Percentiles rank a stretch among this genome's conserved stretches.
phyloP scores from a whole-genome alignment of 2,888 invertebrate species.

The Nomada fabriciana region DNA sequence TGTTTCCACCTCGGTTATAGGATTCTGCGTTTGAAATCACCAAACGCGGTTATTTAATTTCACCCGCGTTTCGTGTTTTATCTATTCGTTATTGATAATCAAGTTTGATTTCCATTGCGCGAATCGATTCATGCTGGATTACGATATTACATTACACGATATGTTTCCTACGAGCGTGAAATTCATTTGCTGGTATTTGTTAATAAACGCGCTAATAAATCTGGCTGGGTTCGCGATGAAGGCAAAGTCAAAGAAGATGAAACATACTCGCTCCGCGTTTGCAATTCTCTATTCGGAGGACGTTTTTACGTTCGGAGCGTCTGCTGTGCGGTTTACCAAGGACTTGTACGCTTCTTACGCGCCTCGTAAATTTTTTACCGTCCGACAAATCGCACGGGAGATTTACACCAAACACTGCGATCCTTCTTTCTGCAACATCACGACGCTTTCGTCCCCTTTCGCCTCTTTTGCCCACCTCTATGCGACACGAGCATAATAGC shows the following conservation, averaged over 20 bases:
- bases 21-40: too few relatives aligned
- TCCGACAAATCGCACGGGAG: slow-evolving; percentile 5
- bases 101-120: not conserved
- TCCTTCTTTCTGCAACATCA: not conserved
- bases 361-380: slow-evolving; percentile 18
- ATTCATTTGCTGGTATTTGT: not conserved
- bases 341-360: not conserved
- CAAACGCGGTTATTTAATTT: not conserved
- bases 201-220: slow-evolving; percentile 14
- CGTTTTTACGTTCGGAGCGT: not conserved
- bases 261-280: not conserved
- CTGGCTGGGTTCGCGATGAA: not conserved
- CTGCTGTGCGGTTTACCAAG: not conserved
- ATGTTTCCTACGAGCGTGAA: not conserved
- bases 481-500: too few relatives aligned
- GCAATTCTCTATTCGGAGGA: not conserved
- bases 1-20: too few relatives aligned
- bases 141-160: too few relatives aligned
- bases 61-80: not conserved
- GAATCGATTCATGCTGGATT: not conserved
- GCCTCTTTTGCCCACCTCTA: not conserved
- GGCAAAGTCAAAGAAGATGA: not conserved
- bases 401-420: not conserved
- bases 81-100: not conserved
- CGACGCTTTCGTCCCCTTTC: not conserved